Evolutionary conservation across 2,888 invertebrate species (phyloP).

Genomic region (Cephus pulcher): DNA sequence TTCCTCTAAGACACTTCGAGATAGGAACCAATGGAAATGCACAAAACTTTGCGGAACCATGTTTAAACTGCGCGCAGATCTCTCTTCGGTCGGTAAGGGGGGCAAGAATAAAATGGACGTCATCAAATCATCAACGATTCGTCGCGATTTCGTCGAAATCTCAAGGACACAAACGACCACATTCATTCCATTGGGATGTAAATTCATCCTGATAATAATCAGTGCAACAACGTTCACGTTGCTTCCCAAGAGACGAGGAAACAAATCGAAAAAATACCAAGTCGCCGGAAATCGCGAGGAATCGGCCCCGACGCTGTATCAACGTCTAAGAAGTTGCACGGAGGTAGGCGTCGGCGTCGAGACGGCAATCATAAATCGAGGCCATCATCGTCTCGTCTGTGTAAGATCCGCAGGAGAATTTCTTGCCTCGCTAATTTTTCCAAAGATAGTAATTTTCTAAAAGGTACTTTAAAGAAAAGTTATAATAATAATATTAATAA

Average conservation of each 20-base stretch:
- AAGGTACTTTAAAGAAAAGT: not conserved
- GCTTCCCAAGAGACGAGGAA: not conserved
- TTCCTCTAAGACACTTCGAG: slow-evolving; percentile 48
- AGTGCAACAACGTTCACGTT: not conserved
- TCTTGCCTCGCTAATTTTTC: not conserved
- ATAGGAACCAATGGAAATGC: slow-evolving; percentile 53
- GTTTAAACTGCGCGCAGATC: slow-evolving; percentile 55
- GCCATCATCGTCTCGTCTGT: not conserved
- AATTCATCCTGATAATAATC: not conserved
- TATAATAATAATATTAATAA: not conserved
- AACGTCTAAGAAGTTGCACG: not conserved
- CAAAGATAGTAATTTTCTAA: not conserved
- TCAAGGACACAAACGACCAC: not conserved
- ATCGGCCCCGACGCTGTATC: not conserved
- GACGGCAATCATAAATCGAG: not conserved
- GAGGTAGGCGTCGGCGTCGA: not conserved
- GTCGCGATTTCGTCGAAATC: not conserved
- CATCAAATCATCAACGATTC: not conserved
- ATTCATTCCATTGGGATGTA: not conserved
- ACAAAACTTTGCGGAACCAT: slow-evolving; percentile 42
- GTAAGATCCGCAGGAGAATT: not conserved
- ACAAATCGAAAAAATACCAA: not conserved
- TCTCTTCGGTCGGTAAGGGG: slow-evolving; percentile 43
- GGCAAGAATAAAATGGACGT: not conserved
- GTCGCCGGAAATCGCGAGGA: not conserved